These are phyloP conservation scores for Drosophila ercepeae DNA, from an alignment of 1,140 invertebrate genomes.

Conservation along the genomic window DNA sequence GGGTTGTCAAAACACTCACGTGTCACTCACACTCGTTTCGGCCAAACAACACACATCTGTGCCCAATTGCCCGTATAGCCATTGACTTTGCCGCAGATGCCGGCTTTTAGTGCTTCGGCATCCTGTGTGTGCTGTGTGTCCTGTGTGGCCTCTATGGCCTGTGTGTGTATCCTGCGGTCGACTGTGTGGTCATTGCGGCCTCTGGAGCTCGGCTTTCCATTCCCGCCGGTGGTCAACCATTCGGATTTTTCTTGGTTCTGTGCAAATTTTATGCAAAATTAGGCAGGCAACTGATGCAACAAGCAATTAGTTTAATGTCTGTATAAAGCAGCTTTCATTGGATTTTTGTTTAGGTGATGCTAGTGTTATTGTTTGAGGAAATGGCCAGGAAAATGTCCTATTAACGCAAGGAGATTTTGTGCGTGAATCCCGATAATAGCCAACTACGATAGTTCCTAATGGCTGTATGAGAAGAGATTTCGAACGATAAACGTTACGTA, in stretches of 20 bases:
- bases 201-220: conserved; percentile 10
- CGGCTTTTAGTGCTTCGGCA: conserved; percentile 28
- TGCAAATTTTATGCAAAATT: conserved; percentile 78
- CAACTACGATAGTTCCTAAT: background rate
- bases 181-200: conserved; percentile 41
- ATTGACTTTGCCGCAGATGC: conserved; percentile 63
- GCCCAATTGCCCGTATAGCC: conserved; percentile 69
- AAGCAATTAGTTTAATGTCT: conserved; percentile 63
- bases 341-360: background rate
- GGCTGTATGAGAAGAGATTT: background rate
- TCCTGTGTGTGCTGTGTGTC: conserved; percentile 13
- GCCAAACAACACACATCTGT: conserved; percentile 55
- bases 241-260: conserved; percentile 44
- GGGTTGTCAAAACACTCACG: conserved; percentile 23
- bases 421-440: conserved; percentile 16
- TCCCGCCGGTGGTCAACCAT: conserved; percentile 29
- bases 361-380: conserved; percentile 1
- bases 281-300: conserved; percentile 54
- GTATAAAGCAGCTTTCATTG: conserved; percentile 21
- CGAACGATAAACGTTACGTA: too few relatives aligned
- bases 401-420: background rate
- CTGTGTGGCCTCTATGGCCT: conserved; percentile 39
- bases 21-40: conserved; percentile 18
- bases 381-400: conserved; percentile 9
- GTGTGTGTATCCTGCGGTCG: conserved; percentile 45